Evolutionary conservation across 2,888 invertebrate genomes (phyloP), one percentile per base, ranked within the genome.

Genomic region (Limnephilus auricula): DNA sequence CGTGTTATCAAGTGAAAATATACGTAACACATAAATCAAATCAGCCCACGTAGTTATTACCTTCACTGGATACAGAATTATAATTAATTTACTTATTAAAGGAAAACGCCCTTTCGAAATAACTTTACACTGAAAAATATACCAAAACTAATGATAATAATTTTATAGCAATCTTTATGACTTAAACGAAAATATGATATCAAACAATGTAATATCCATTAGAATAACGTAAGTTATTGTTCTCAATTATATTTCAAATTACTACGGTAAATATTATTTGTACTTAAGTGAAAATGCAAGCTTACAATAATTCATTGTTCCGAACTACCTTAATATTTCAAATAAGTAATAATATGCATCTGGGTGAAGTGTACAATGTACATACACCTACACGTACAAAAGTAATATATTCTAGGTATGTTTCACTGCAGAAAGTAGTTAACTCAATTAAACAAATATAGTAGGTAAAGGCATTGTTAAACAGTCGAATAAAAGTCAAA

Each of bases 381-480:
- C 15, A 45, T 45, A 45, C 45, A 15, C 45, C 45, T 45, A 15
- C 45, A 45, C 13, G 13, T 13, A 40, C 12, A 40, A 2, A 45
- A 13, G 45, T 15, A 40, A 45, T 25, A 25, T 9, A n/a, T 65
- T 65, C 25, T 12, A 80, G 15, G 13, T 80, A 5, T 31, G 80
- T 80, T 32, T 80, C n/a, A 45, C 37, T 15, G 30, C 84, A 30
- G 40, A 13, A 45, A 45, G 84, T 65, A 65, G 65, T 86, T 50
- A 65, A 86, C 50, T 50, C 25, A 65, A 86, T 32, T 65, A 65
- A 86, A 86, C 86, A 65, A 86, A 86, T 65, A 50, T 32, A 86
- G 65, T 86, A 86, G 65, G 86, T 65, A 65, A 86, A 34, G 34
- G 18, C 18, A 86, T 86, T 65, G 86, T 50, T 50, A 31, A 25